Base-by-base conservation (phyloP, 2,113 vertebrate genomes). In the Syngnathoides biaculeatus region DNA sequence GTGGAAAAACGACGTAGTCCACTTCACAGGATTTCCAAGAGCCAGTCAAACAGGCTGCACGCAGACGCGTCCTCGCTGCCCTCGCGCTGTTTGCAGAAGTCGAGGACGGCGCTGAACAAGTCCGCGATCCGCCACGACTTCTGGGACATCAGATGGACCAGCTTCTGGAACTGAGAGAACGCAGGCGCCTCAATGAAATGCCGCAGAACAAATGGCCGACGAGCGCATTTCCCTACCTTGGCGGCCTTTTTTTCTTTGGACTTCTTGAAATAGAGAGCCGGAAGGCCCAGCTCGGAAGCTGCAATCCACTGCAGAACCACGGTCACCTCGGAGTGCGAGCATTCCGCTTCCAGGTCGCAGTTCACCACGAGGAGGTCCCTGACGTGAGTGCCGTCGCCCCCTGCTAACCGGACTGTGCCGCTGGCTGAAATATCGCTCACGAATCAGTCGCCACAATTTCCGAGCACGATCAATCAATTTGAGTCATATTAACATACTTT, bases 241-340 rank as follows among this genome's bases (percentile, higher is more conserved):
- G 92, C 88, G 40, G 91, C 82, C 79, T 89, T 92, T 75, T 88
- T 93, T 83, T 96, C 94, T 85, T 94, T 94, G 87, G 94, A 94
- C 88, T 93, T 96, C 84, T 92, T 94, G 86, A 96, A 98, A 86
- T 94, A 95, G 72, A 99, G 92, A 3, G 89, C 90, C 19, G 95
- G 91, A 35, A 98, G 92, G 13, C 96, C 95, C 8, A 99, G 93
- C 70, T 99, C 96, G 0, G 96, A 98, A 45, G 96, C 97, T 0
- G 97, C 96, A 12, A 99, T 96, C 97, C 96, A 99, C 74, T 98
- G 96, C 73, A 99, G 90, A 3, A 93, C 93, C 53, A 93, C 90
- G 72, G 94, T 89, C 30, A 99, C 88, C 80, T 99, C 96, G 0
- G 80, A 82, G 0, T 98, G 92, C 0, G 93, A 91, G 52, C 92